Evolutionary conservation across 2,888 invertebrate genomes (phyloP), one percentile per base, ranked within the genome.

Genomic region (Enchytraeus crypticus): DNA sequence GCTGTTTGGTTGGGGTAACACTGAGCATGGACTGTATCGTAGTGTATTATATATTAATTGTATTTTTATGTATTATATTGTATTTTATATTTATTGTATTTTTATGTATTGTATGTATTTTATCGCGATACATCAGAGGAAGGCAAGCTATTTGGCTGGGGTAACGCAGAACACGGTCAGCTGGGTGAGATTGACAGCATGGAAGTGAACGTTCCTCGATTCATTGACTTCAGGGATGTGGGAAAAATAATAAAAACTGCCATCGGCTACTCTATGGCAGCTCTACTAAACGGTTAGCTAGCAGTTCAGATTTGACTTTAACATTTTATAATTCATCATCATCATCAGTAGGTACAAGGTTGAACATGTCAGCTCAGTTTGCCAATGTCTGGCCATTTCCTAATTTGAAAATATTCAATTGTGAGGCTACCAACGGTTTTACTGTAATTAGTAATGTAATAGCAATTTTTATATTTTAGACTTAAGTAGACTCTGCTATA

Each of bases 91-190:
- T 21, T 27, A 14, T 49, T 49, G 11, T 49, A 49, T 49, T n/a
- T 49, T 30, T 29, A 11, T 55, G 0, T 34, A 33, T 32, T 11
- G 11, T 55, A n/a, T 23, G 26, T 8, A 11, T 30, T 29, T 8
- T 53, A 18, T 53, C 27, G 26, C 32, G 32, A 45, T 30, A 29
- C 51, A 29, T 0, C 73, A 88, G 90, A 91, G 66, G 85, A 86
- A 71, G 93, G 95, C 3, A 89, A 92, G 71, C 83, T 92, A 1
- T 96, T 93, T 80, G 96, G 93, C 0, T 97, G 96, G 95, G 96
- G 97, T 5, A 96, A 93, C 78, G 87, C 89, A 0, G 96, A 97
- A 80, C 95, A 93, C 73, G 86, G 86, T 0, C 96, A 96, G 77
- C 81, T 97, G 43, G 82, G 84, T 30, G 79, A 82, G 71, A 72